A percentile compares a stretch with the other conserved stretches of the same genome.
phyloP scores from a whole-genome alignment of 2,113 vertebrate genomes.

The Pungitius pungitius region DNA sequence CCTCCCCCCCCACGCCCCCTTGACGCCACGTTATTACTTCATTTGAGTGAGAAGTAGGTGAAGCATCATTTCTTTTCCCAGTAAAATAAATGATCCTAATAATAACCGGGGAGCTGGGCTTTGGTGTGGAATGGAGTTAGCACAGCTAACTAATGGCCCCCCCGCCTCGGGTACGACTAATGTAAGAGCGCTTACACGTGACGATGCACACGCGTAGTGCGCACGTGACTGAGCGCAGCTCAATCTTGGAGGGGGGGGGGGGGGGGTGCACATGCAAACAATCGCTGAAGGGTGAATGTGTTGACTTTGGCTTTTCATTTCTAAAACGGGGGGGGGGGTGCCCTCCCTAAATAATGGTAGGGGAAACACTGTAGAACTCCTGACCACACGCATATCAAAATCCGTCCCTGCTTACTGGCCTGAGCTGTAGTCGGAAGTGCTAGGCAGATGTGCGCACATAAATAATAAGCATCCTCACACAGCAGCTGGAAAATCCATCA shows the following conservation, averaged over 20 bases:
- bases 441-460: conserved; percentile 1
- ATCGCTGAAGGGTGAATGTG: not conserved
- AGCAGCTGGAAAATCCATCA: not conserved
- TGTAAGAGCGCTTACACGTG: conserved; percentile 47
- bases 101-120: conserved; percentile 36
- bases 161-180: conserved; percentile 61
- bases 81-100: not conserved
- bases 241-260: not conserved
- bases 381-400: not conserved
- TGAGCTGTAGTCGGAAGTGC: not conserved
- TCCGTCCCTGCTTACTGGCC: not conserved
- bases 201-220: conserved; percentile 29
- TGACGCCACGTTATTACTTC: conserved; percentile 66
- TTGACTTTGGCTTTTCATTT: not conserved
- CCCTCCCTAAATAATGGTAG: no score
- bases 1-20: conserved; percentile 20
- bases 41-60: conserved; percentile 73
- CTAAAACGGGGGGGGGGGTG: no score
- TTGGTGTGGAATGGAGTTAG: conserved; percentile 63
- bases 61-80: conserved; percentile 65
- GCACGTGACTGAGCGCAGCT: conserved; percentile 12
- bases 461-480: not conserved
- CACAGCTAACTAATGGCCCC: conserved; percentile 26
- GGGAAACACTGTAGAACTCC: not conserved
- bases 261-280: not conserved